phyloP scores from a whole-genome alignment of 2,113 vertebrate species.

The Scomber colias region DNA sequence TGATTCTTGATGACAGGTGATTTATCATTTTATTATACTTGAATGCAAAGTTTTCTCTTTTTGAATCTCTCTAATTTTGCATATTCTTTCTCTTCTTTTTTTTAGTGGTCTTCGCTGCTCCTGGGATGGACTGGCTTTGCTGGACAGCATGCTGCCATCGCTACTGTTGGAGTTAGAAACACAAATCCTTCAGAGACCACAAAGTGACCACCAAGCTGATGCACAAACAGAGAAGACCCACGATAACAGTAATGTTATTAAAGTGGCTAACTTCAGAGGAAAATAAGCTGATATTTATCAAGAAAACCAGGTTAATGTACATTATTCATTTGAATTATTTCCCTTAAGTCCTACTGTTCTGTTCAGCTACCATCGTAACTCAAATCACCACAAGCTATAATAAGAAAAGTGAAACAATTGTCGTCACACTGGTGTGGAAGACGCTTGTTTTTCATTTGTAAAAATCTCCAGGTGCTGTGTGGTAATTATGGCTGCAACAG shows the following conservation, averaged over 20 bases:
- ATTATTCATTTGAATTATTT: not conserved
- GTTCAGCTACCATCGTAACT: not conserved
- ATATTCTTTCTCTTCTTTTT: not conserved
- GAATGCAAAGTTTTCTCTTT: not conserved
- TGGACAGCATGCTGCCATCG: constrained; percentile 90
- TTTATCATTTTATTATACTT: not conserved
- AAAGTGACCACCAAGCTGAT: not conserved
- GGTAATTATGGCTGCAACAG: not conserved
- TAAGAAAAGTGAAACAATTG: no score
- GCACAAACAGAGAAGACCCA: constrained; percentile 16
- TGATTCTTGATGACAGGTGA: constrained; percentile 90
- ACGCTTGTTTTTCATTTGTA: no score
- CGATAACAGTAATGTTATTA: not conserved
- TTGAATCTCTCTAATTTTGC: not conserved
- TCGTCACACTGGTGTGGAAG: no score
- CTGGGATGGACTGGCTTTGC: constrained; percentile 88
- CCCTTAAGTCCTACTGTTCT: not conserved
- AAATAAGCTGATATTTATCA: not conserved
- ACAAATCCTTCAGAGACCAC: constrained; percentile 25
- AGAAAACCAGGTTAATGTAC: not conserved
- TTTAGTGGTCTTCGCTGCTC: constrained; percentile 91
- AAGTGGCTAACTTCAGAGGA: not conserved
- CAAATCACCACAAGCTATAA: not conserved
- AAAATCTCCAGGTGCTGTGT: no score
- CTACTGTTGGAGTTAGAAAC: constrained; percentile 88